Evolutionary conservation across 2,888 invertebrate genomes (phyloP), one percentile per base, ranked within the genome.

Genomic region (Alloscopus bannaensis): DNA sequence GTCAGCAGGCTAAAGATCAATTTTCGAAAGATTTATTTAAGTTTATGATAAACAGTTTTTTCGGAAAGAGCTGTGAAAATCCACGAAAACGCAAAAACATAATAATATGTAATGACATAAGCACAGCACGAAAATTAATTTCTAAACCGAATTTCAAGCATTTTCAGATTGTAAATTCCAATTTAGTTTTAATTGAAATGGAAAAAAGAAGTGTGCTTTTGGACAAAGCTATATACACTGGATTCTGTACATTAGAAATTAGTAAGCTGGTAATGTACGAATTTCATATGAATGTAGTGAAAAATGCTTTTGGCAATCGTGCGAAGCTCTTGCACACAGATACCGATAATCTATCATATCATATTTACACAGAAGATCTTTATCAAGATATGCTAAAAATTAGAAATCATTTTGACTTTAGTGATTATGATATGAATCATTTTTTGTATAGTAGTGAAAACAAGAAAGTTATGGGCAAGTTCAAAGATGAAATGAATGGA

Each of bases 401-500:
- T 2, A 20, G 18, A 13, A 11, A 60, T 29, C 20, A 64, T 26
- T 84, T 80, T 69, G 81, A 83, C 18, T 68, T 68, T 13, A 55
- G 50, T 13, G 76, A 83, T 70, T 84, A 82, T 64, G 42, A 62
- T 55, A n/a, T 18, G 0, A 26, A 40, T 28, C 72, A 78, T 50
- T 1, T 13, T 11, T 45, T 72, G 11, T 80, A 77, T 26, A 69
- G 73, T 3, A 11, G 6, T 0, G 16, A 28, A 28, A 85, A 86
- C 64, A 83, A 84, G 62, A 86, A 86, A 59, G 72, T 75, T 1
- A 18, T 85, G 0, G 86, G 86, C 0, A 84, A 84, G 45, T 81
- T 86, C 79, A 86, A 87, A 65, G 86, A 87, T 57, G 86, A 86
- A 65, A 70, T 60, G 4, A 66, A 69, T 18, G 82, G 81, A 1